phyloP scores from a whole-genome alignment of 37 sponge, comb jelly and placozoan species.

The Spongia lamella region DNA sequence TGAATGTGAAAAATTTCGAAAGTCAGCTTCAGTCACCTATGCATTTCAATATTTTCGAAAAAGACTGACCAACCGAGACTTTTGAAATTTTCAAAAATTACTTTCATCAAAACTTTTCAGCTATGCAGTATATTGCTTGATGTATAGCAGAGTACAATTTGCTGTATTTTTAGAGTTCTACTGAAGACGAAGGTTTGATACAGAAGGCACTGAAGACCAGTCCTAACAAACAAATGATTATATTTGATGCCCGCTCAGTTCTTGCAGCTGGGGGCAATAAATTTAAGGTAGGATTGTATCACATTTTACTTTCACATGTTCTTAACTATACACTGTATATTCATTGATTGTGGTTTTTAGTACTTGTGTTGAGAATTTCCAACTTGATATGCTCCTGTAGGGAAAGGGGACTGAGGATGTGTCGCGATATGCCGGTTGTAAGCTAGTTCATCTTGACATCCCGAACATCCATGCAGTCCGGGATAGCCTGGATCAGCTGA shows the following conservation, averaged over 20 bases:
- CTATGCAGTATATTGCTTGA: too few species aligned
- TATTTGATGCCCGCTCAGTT: constrained; percentile 85
- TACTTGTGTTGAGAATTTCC: neutral
- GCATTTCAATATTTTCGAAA: too few species aligned
- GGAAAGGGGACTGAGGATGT: constrained; percentile 95
- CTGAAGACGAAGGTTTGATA: constrained; percentile 76
- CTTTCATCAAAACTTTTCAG: too few species aligned
- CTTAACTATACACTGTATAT: neutral
- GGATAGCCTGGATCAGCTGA: constrained; percentile 87
- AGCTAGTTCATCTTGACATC: constrained; percentile 84
- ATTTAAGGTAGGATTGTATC: constrained; percentile 58
- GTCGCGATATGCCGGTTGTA: constrained; percentile 64
- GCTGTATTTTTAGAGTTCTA: constrained; percentile 46
- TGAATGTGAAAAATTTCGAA: too few species aligned
- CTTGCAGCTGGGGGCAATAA: constrained; percentile 94
- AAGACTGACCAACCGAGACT: too few species aligned
- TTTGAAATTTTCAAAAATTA: too few species aligned
- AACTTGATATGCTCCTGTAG: constrained; percentile 16
- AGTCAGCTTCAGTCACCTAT: too few species aligned
- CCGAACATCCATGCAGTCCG: constrained; percentile 98
- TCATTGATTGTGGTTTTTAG: neutral
- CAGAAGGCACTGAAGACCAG: constrained; percentile 43
- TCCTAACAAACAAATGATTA: constrained; percentile 58
- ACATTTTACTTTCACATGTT: neutral
- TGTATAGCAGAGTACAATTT: neutral